Conservation (phyloP, 2,113 vertebrate genomes). For the Bujurquina vittata region DNA sequence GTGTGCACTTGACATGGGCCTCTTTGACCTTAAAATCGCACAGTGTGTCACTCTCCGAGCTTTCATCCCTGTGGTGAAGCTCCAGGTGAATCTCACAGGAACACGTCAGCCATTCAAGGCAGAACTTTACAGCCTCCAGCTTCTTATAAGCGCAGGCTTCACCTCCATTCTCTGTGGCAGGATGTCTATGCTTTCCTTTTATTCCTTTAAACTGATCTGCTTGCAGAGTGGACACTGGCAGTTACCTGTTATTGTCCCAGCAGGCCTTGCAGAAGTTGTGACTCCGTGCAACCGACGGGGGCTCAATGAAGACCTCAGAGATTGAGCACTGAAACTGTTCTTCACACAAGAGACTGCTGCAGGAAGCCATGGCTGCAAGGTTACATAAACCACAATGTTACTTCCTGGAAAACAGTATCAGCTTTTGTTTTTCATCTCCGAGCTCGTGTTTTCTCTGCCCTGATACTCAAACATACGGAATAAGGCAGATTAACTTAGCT, state of each 20-base stretch:
- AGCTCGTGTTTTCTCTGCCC: background rate
- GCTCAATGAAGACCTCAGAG: constrained; percentile 8
- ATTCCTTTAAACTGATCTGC: constrained; percentile 1
- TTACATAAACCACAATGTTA: constrained; percentile 33
- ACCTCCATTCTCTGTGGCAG: background rate
- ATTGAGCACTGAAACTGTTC: background rate
- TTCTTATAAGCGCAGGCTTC: background rate
- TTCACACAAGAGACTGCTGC: constrained; percentile 1
- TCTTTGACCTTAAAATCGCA: background rate
- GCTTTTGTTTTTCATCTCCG: constrained; percentile 30
- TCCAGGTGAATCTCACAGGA: background rate
- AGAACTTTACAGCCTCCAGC: background rate
- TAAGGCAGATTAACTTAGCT: background rate
- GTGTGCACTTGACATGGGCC: background rate
- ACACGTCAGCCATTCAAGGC: background rate
- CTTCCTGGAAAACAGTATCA: constrained; percentile 39
- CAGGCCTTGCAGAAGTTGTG: constrained; percentile 8
- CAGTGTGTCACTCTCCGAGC: background rate
- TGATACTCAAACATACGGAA: background rate
- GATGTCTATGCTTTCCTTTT: background rate
- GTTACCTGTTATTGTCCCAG: background rate
- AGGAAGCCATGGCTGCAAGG: constrained; percentile 20
- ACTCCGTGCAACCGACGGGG: background rate
- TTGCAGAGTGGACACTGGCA: background rate
- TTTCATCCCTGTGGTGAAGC: background rate